Conservation (phyloP, 2,797 vertebrate genomes). For the Syndactyla subalaris region DNA sequence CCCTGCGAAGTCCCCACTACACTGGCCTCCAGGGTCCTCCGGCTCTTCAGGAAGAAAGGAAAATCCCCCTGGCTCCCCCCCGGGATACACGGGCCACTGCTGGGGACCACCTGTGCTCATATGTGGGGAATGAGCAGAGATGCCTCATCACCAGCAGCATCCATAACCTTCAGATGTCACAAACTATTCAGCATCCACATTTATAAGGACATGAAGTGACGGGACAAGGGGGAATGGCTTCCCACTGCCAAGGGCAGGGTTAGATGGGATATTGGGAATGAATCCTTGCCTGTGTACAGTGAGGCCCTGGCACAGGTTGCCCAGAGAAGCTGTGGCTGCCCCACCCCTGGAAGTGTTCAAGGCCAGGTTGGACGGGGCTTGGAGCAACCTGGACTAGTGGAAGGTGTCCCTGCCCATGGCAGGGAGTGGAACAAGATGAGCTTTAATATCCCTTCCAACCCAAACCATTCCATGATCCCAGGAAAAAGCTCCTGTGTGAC, state of each 20-base stretch:
- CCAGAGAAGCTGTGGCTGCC: not conserved
- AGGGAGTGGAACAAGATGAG: not conserved
- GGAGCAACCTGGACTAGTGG: not conserved
- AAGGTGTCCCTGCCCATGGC: not conserved
- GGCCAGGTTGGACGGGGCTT: not conserved
- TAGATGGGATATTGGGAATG: not conserved
- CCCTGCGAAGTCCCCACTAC: not conserved
- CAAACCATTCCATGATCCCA: not conserved
- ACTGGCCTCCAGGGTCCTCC: rapidly evolving
- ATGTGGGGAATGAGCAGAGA: not conserved
- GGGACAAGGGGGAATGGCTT: not conserved
- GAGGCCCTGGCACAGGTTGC: not conserved
- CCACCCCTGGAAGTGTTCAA: not conserved
- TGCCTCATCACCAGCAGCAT: not conserved
- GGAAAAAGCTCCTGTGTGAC: not conserved
- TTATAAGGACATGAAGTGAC: not conserved
- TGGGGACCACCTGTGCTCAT: not conserved
- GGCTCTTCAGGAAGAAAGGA: not conserved
- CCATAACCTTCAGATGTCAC: not conserved
- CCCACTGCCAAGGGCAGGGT: not conserved
- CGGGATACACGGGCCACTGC: not conserved
- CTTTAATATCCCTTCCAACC: not conserved
- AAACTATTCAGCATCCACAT: not conserved
- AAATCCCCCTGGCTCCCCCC: not conserved
- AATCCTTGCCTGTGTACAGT: not conserved